Evolutionary conservation across 37 sponge, comb jelly and placozoan genomes (phyloP), one percentile per base, ranked within the genome.

Genomic region (Petrosia ficiformis): DNA sequence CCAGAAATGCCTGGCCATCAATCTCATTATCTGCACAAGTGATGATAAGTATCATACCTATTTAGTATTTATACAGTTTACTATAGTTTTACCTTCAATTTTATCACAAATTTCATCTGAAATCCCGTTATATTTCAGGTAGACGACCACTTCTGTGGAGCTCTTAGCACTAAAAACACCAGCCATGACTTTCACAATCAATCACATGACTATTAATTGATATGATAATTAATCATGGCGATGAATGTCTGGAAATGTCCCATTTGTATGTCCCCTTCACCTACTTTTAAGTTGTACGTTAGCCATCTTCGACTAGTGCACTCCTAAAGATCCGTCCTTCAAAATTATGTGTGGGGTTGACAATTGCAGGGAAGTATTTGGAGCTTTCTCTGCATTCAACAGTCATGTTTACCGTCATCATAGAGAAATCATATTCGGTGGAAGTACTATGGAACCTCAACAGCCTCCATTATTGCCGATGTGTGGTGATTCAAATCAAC

Each of bases 261-360:
- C 22, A 14, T 74, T 26, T 74, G 75, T 58, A n/a, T n/a, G n/a
- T n/a, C n/a, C n/a, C n/a, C n/a, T n/a, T n/a, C n/a, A n/a, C n/a
- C n/a, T n/a, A n/a, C n/a, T n/a, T n/a, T n/a, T n/a, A n/a, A n/a
- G n/a, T n/a, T n/a, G n/a, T n/a, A n/a, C n/a, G n/a, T 82, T 30
- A 67, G 68, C 38, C 82, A 82, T 44, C 75, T 82, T 33, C 82
- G 82, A 33, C 4, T 65, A 3, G 75, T 82, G 25, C 82, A 82
- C 42, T 31, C 68, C n/a, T 10, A 73, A 43, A 25, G 74, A 82
- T 39, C 69, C 67, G 14, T 14, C n/a, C 5, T 82, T 82, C 37
- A 36, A 29, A 16, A 56, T 82, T 28, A 4, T 39, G 22, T 82
- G 82, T 65, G 73, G 72, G 4, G 36, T 82, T 4, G 58, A 74